Evolutionary conservation across 2,888 invertebrate species (phyloP).

Genomic region (Hyposoter dolosus): DNA sequence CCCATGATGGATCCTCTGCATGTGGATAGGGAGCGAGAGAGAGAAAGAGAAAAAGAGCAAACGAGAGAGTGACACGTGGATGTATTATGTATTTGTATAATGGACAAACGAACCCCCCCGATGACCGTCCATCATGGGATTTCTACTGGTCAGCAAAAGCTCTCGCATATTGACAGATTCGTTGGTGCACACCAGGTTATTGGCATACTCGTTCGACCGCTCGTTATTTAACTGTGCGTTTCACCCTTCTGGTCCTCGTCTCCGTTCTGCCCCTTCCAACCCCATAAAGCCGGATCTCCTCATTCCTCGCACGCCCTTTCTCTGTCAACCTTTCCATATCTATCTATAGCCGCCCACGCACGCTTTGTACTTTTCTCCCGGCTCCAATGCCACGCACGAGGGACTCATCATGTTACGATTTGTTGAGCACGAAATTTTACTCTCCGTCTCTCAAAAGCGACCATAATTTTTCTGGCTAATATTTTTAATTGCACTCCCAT

Average conservation of each 20-base stretch:
- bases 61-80: background rate
- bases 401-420: constrained; percentile 54
- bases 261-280: background rate
- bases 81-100: constrained; percentile 42
- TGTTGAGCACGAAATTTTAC: constrained; percentile 39
- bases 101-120: constrained; percentile 53
- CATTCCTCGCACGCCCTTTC: constrained; percentile 2
- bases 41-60: background rate
- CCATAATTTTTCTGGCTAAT: constrained; percentile 20
- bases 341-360: constrained; percentile 32
- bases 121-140: constrained; percentile 50
- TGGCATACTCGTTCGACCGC: constrained; percentile 63
- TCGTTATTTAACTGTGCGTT: constrained; percentile 59
- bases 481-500: constrained; percentile 13
- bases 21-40: background rate
- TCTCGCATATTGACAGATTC: constrained; percentile 64
- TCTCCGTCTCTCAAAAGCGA: constrained; percentile 4
- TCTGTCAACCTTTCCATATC: constrained; percentile 21
- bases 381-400: constrained; percentile 1
- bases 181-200: constrained; percentile 61
- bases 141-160: constrained; percentile 50
- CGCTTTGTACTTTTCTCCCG: constrained; percentile 38
- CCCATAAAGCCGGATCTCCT: background rate
- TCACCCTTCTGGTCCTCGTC: constrained; percentile 34
- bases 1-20: background rate